These are phyloP conservation scores for Micrasema minimum DNA, from an alignment of 1,140 invertebrate genomes.

Conservation along the genomic window DNA sequence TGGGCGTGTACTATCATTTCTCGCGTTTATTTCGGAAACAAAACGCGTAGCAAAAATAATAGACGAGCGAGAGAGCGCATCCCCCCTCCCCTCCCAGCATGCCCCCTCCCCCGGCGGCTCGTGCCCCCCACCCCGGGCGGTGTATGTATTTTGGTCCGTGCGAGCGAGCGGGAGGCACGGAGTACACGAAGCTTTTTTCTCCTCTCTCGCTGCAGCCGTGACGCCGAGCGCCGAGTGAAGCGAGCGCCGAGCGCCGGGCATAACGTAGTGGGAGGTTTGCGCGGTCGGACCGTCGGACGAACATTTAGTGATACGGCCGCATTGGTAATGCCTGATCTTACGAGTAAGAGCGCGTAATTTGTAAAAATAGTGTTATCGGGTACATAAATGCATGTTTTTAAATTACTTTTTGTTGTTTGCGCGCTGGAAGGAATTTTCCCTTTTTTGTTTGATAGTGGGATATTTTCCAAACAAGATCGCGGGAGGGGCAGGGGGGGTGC, in stretches of 20 bases:
- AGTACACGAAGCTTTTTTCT: conserved; percentile 42
- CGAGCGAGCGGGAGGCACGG: conserved; percentile 34
- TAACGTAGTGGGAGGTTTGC: conserved; percentile 46
- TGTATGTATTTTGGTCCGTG: conserved; percentile 38
- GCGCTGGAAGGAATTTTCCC: conserved; percentile 1
- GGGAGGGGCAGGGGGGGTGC: conserved; percentile 10
- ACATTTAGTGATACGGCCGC: conserved; percentile 14
- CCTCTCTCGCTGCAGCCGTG: conserved; percentile 44
- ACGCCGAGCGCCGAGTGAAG: conserved; percentile 22
- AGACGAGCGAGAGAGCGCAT: conserved; percentile 47
- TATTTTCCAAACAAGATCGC: conserved; percentile 13
- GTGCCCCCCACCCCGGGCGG: conserved; percentile 7
- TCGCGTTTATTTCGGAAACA: conserved; percentile 47
- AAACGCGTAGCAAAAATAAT: conserved; percentile 47
- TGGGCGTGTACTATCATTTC: conserved; percentile 47
- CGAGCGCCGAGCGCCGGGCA: conserved; percentile 47
- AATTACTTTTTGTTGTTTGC: no score
- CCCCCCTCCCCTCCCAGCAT: conserved; percentile 23
- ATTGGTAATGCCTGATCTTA: conserved; percentile 10
- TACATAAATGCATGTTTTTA: conserved; percentile 4
- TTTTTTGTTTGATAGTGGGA: conserved; percentile 5
- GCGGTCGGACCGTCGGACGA: conserved; percentile 44
- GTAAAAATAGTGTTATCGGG: conserved; percentile 23
- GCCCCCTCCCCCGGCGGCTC: conserved; percentile 4
- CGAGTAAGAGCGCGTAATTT: background rate